Base-by-base conservation (phyloP, 2,797 vertebrate species). In the Halcyon badia region DNA sequence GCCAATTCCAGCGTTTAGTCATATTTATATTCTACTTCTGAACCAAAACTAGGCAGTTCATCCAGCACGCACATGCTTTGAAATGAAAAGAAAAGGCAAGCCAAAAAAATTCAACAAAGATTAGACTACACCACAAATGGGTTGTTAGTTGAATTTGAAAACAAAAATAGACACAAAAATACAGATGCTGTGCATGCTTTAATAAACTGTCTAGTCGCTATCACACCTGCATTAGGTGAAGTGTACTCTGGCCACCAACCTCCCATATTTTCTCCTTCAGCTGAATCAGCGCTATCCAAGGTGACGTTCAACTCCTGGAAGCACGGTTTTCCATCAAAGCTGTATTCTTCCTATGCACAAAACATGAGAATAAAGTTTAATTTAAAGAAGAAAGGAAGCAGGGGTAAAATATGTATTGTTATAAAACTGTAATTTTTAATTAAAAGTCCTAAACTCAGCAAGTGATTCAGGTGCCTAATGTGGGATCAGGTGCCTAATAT, bases 231-330 rank as follows among this genome's bases (percentile, higher is more conserved):
- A 97, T 98, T 98, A 93, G 99, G 98, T 96, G 99, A 98, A 99
- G 98, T 98, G 99, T 98, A 99, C 98, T 99, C 99, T 96, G 99
- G 99, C 99, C 99, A 99, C 99, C 99, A 99, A 99, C 99, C 99
- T 99, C 99, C 99, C 99, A 99, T 99, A 93, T 99, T 99, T 98
- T 99, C 99, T 91, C 99, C 99, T 95, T 99, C 99, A 96, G 98
- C 97, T 49, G 98, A 98, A 89, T 98, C 98, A 7, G 98, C 97
- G 96, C 98, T 98, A 94, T 98, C 98, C 7, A 98, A 96, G 75
- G 96, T 84, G 83, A 98, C 94, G 24, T 95, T 98, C 21, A 98
- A 94, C 11, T 99, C 98, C 89, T 98, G 97, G 96, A 98, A 99
- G 11, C 96, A 88, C 25, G 90, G 79, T 72, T 98, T 98, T 22